Base-by-base conservation (phyloP, 2,888 invertebrate genomes). In the Hemistola chrysoprasaria region DNA sequence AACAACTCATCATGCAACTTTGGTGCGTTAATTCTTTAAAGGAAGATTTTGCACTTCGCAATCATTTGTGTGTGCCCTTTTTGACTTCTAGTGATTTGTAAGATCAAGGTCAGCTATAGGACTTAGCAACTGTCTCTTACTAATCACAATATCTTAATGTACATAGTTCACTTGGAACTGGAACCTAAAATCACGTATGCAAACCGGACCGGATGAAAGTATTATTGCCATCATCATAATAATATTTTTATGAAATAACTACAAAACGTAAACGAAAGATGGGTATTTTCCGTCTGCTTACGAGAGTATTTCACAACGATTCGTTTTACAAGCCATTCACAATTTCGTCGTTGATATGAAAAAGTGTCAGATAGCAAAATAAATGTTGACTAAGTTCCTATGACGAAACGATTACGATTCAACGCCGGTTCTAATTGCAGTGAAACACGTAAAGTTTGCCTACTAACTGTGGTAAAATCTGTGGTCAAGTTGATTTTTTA, bases 351-450 rank as follows among this genome's bases (percentile, higher is more conserved):
- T 26, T 10, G 24, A 22, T 25, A 38, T 43, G 22, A 26, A 44
- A 44, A 38, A 44, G 38, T 35, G 38, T 44, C 11, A 38, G 31
- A 45, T 64, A 66, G 61, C 62, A 53, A 65, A 63, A 47, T 48
- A 58, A 66, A 62, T 76, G 65, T 79, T 78, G 70, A 70, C 77
- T 71, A 29, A 34, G 58, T 60, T 61, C 67, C 66, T 72, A 65
- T 79, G 78, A 78, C 78, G 75, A 81, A 80, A 73, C 65, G 70
- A 77, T 79, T 78, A 74, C 63, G 62, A 62, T 62, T 64, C 63
- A 65, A 59, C 59, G 30, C 52, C 62, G 65, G 48, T 60, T 64
- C 56, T 78, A 71, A 80, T 75, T 74, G 71, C 70, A 53, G 39
- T 51, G 55, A 57, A 66, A 65, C 77, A 77, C 70, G 74, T 71